Base-by-base conservation (phyloP, 2,888 invertebrate genomes). In the Pollenia angustigena region DNA sequence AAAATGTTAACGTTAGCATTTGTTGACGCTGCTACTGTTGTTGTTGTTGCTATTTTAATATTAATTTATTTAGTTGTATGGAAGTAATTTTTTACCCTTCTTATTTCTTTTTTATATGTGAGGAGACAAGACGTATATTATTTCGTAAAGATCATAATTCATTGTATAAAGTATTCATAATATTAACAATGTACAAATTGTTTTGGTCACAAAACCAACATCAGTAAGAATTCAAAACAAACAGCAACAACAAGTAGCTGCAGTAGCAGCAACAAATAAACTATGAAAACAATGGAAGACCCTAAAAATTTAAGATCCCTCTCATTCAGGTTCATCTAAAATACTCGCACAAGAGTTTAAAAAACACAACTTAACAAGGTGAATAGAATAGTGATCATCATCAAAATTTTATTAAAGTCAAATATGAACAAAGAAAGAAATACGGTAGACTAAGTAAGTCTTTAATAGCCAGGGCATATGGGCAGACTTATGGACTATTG, bases 71-170 rank as follows among this genome's bases (percentile, higher is more conserved):
- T 75, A 42, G 52, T 32, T 81, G 44, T 46, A 14, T 74, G 66
- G 60, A 74, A 64, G 83, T 64, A 16, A 16, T 52, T 80, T 18
- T 62, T 50, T 11, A 11, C 23, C 23, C 52, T 4, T 7, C 14
- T 60, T 32, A n/a, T 44, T 56, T 58, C 40, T 16, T 40, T 60
- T 16, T 58, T 48, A 12, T 18, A 14, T 12, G 54, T 62, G 68
- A 68, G 60, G 72, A 60, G 78, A 78, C 72, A 74, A 60, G 81
- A 81, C 66, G 81, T 78, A 76, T 83, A 83, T 84, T 87, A 78
- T 84, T 74, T 87, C 86, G 83, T 87, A 87, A 84, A 87, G 84
- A 84, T 87, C 87, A 84, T 87, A 84, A 87, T 87, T 87, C 81
- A 87, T 84, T 87, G 84, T 81, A 81, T 87, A 87, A 87, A 87